Evolutionary conservation across 2,888 invertebrate genomes (phyloP), one percentile per base, ranked within the genome.

Genomic region (Campoplex capitator): DNA sequence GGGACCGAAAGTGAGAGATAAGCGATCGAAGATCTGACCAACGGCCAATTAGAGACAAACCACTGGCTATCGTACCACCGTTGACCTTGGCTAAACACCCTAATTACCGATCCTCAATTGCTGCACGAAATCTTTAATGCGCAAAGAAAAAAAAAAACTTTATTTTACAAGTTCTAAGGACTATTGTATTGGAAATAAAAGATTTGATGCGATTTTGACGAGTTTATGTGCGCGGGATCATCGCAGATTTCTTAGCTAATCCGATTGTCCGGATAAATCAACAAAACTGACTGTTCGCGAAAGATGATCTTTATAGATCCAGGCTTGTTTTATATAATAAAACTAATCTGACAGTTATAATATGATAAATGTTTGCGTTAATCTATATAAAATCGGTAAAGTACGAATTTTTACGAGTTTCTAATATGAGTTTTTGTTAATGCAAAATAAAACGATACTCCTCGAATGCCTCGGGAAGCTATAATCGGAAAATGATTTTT

Each of bases 21-120:
- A 93, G 92, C 91, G 92, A 91, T 91, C 91, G 91, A 92, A 90
- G 92, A 92, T 91, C 92, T 91, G 93, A 93, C 93, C 92, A 90
- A 91, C 90, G 90, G 90, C 90, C 93, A 91, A 92, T 92, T 92
- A 92, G 91, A 88, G 79, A 88, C 88, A 83, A 90, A 89, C 89
- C 89, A 84, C 73, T 89, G 88, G 62, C 84, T 73, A 81, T 77
- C 84, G 62, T 86, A 38, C 18, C 81, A 38, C 18, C 81, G 62
- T 77, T 84, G 80, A 83, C 86, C 86, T 74, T 38, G 28, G 51
- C 83, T 83, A 81, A 86, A 84, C 77, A 77, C 68, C 68, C 58
- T 42, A 62, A 68, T 78, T 78, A 68, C 78, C 4, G 58, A 42
- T 56, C 18, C 75, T 28, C 68, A 70, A 67, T 16, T 58, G 35